Conservation (phyloP, 2,797 vertebrate species). For the Oophaga sylvatica region DNA sequence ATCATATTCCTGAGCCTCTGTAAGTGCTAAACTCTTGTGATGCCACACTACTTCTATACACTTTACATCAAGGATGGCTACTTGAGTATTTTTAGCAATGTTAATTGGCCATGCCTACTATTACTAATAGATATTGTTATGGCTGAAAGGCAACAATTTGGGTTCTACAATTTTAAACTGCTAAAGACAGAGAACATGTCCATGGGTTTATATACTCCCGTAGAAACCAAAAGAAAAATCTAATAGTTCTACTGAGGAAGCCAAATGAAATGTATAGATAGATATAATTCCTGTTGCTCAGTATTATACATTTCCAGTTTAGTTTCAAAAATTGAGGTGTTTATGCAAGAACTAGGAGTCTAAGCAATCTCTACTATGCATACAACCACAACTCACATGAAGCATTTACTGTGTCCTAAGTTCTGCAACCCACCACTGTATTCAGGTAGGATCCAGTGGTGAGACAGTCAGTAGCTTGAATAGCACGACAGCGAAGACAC, state of each 20-base stretch:
- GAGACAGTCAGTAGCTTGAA: constrained; percentile 24
- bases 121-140: constrained; percentile 13
- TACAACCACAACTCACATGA: constrained; percentile 38
- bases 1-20: not conserved
- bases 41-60: constrained; percentile 6
- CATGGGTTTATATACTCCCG: not conserved
- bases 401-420: constrained; percentile 22
- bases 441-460: constrained; percentile 8
- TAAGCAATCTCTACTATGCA: constrained; percentile 33
- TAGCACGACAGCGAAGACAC: constrained; percentile 34
- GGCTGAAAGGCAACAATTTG: constrained; percentile 27
- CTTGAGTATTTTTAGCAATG: constrained; percentile 6
- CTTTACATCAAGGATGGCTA: not conserved
- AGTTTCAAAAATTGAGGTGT: not conserved
- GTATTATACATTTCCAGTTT: constrained; percentile 25
- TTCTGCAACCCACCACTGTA: constrained; percentile 5
- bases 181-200: constrained; percentile 13
- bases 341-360: constrained; percentile 18
- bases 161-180: constrained; percentile 2
- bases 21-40: not conserved
- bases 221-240: constrained; percentile 20
- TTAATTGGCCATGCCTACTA: constrained; percentile 8
- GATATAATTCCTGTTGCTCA: constrained; percentile 14
- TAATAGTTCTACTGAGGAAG: constrained; percentile 24
- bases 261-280: not conserved